Base-by-base conservation (phyloP, 2,113 vertebrate genomes). In the Recurvirostra avosetta region DNA sequence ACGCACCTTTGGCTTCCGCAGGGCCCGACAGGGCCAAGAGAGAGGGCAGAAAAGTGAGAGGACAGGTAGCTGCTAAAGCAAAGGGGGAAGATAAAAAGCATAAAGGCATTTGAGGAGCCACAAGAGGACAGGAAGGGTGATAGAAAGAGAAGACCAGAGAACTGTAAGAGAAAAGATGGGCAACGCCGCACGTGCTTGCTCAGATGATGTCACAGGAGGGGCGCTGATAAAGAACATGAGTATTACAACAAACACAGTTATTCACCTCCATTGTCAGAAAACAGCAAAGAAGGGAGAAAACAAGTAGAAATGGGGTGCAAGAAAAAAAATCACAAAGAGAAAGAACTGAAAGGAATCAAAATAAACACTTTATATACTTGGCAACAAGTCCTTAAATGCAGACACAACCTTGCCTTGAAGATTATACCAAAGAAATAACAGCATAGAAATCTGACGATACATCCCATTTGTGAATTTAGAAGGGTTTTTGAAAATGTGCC, bases 11-110 rank as follows among this genome's bases (percentile, higher is more conserved):
- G 3, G 62, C 38, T 70, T 22, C 45, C 2, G 26, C 1, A 0
- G n/a, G 50, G 58, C 67, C 36, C 0, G 1, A 5, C 0, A 9
- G 29, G 50, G 38, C 63, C 7, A 1, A 81, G 43, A 50, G 8
- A 36, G 45, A 38, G 74, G 43, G 27, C 12, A n/a, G 59, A 25
- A 25, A 71, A 66, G 5, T 34, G 34, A 43, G 63, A 38, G 40
- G 40, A 59, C 17, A n/a, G 32, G 32, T 17, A 66, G 41, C 17
- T 14, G 6, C 32, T 3, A 85, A n/a, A 36, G 38, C 49, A 36
- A 50, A 30, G 26, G 3, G 7, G 40, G 27, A 50, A 78, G 49
- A 15, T 3, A 34, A 61, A 49, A 65, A 71, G 40, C 26, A 13
- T 18, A 55, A 29, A 59, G 53, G 66, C 3, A 2, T 40, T 38